Conservation (phyloP, 2,888 invertebrate genomes). For the Dusona sp. region DNA sequence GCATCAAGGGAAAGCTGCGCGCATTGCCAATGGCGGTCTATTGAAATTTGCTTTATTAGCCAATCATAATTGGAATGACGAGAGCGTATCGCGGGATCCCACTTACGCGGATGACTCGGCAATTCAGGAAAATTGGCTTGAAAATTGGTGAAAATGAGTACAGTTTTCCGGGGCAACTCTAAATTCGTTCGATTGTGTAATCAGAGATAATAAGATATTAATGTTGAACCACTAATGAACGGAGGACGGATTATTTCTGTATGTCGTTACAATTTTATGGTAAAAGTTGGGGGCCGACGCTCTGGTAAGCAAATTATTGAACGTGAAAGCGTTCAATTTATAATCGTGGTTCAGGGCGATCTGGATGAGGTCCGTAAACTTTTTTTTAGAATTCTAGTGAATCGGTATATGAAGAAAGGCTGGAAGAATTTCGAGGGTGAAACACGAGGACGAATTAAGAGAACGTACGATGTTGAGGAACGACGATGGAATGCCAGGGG, state of each 20-base stretch:
- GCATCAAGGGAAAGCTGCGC: background rate
- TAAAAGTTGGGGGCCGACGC: too few relatives aligned
- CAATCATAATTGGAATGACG: slow-evolving; percentile 40
- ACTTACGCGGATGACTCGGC: background rate
- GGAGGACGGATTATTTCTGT: background rate
- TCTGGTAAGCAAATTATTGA: background rate
- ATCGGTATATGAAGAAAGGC: background rate
- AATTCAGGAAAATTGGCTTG: slow-evolving; percentile 9
- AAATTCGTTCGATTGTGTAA: background rate
- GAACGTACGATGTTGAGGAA: slow-evolving; percentile 13
- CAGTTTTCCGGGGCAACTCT: background rate
- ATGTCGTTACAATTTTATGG: background rate
- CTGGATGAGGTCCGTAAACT: background rate
- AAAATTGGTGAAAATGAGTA: background rate
- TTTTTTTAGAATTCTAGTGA: background rate
- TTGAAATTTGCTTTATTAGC: slow-evolving; percentile 36
- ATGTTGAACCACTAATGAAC: too few relatives aligned
- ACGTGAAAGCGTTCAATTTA: background rate
- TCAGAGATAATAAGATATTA: background rate
- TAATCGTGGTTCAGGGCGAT: background rate
- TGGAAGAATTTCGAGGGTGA: slow-evolving; percentile 12
- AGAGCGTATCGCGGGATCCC: slow-evolving; percentile 18
- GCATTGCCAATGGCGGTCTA: slow-evolving; percentile 24
- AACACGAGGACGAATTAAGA: slow-evolving; percentile 7
- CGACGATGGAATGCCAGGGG: slow-evolving; percentile 27